These are phyloP conservation scores for Nysson spinosus DNA, from an alignment of 2,888 invertebrate species.

Conservation along the genomic window DNA sequence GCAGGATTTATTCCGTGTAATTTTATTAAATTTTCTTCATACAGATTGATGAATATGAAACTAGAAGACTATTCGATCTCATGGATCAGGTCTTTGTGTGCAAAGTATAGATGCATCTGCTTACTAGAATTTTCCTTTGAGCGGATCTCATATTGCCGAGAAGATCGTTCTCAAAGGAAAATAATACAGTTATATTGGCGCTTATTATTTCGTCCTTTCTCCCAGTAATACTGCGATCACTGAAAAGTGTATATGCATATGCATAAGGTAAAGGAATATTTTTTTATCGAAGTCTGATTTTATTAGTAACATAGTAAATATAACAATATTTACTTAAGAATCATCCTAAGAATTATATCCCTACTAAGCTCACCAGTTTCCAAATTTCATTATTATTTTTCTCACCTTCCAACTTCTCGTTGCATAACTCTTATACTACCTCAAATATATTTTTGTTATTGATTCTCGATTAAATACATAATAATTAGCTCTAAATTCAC, in stretches of 20 bases:
- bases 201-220: background rate
- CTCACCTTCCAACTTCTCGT: too few species aligned
- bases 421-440: too few species aligned
- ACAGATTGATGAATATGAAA: background rate
- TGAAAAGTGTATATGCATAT: slow-evolving; percentile 28
- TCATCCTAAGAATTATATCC: too few species aligned
- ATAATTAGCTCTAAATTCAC: too few species aligned
- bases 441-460: too few species aligned
- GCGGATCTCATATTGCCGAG: background rate
- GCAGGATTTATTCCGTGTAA: background rate
- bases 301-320: too few species aligned
- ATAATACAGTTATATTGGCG: background rate
- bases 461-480: too few species aligned
- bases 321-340: too few species aligned
- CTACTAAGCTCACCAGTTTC: too few species aligned
- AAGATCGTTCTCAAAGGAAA: background rate
- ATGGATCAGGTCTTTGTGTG: background rate
- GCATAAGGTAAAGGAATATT: too few species aligned
- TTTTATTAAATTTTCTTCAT: background rate
- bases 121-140: background rate
- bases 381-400: too few species aligned
- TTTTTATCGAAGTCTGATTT: too few species aligned
- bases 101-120: background rate
- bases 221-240: slow-evolving; percentile 43
- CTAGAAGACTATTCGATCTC: background rate